These are phyloP conservation scores for Gnatocerus cornutus DNA, from an alignment of 2,888 invertebrate genomes.

Conservation along the genomic window DNA sequence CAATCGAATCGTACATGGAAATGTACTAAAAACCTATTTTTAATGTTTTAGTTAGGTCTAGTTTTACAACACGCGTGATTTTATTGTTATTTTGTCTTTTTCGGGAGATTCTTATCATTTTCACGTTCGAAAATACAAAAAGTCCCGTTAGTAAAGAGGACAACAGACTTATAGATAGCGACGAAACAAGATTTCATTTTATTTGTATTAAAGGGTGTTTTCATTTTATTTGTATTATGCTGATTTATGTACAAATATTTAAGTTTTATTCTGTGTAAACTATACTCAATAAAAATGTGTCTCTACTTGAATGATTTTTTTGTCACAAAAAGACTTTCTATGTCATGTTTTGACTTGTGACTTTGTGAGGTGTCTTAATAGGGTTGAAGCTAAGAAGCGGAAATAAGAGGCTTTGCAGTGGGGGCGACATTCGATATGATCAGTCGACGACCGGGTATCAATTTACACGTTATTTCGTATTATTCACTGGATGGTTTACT, in stretches of 20 bases:
- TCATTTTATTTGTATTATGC: slow-evolving; percentile 24
- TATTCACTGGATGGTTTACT: slow-evolving; percentile 1
- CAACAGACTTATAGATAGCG: not conserved
- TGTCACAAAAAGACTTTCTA: too few relatives aligned
- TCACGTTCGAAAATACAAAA: not conserved
- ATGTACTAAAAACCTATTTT: slow-evolving; percentile 10
- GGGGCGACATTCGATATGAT: slow-evolving; percentile 48
- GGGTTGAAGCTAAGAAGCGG: slow-evolving; percentile 19
- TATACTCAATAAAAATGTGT: slow-evolving; percentile 41
- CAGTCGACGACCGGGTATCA: slow-evolving; percentile 45
- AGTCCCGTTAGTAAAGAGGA: not conserved
- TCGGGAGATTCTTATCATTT: not conserved
- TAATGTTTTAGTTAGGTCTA: slow-evolving; percentile 12
- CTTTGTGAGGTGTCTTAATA: not conserved
- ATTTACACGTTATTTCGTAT: slow-evolving; percentile 37
- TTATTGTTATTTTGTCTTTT: slow-evolving; percentile 6
- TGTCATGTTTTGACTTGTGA: too few relatives aligned
- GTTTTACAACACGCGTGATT: slow-evolving; percentile 31
- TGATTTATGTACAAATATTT: slow-evolving; percentile 48
- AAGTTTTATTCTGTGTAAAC: slow-evolving; percentile 41
- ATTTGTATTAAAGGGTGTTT: slow-evolving; percentile 23
- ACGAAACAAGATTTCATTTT: slow-evolving; percentile 5
- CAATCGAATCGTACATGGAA: slow-evolving; percentile 11
- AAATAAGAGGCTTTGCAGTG: slow-evolving; percentile 45
- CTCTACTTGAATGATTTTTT: slow-evolving; percentile 21